Percentiles rank a stretch among this genome's conserved stretches.
phyloP scores from a whole-genome alignment of 2,888 invertebrate species.

The Shargacucullia verbasci region DNA sequence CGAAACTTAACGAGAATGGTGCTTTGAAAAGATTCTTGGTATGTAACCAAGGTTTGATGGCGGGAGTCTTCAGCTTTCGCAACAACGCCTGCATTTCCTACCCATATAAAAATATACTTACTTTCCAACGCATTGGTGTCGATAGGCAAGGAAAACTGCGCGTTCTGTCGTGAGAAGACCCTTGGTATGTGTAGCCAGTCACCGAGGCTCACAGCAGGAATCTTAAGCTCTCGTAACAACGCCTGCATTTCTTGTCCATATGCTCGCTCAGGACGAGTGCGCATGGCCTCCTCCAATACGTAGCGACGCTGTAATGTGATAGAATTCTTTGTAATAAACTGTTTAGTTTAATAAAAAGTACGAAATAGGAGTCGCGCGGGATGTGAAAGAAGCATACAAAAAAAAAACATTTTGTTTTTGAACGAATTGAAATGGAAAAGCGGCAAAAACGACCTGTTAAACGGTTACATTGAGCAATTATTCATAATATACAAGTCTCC shows the following conservation, averaged over 20 bases:
- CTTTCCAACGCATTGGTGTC: slow-evolving; percentile 82
- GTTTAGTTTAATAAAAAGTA: too few relatives aligned
- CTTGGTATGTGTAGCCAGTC: slow-evolving; percentile 92
- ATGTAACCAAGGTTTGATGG: slow-evolving; percentile 89
- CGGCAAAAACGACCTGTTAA: too few relatives aligned
- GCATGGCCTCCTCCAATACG: slow-evolving; percentile 92
- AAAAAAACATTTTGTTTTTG: too few relatives aligned
- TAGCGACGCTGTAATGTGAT: slow-evolving; percentile 86
- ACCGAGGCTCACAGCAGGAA: slow-evolving; percentile 86
- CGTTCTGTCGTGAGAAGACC: slow-evolving; percentile 92
- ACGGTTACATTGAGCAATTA: too few relatives aligned
- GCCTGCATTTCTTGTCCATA: slow-evolving; percentile 85
- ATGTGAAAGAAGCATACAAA: too few relatives aligned
- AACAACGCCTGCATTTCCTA: slow-evolving; percentile 86
- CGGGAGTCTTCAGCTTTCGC: slow-evolving; percentile 83
- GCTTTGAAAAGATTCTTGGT: slow-evolving; percentile 93
- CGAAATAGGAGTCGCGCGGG: too few relatives aligned
- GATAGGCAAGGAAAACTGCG: slow-evolving; percentile 93
- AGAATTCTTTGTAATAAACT: neutral
- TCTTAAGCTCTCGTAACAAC: slow-evolving; percentile 83
- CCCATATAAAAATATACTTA: slow-evolving; percentile 69
- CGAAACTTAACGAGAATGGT: slow-evolving; percentile 93
- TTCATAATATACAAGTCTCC: too few relatives aligned
- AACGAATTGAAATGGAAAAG: too few relatives aligned
- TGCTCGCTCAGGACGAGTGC: slow-evolving; percentile 82